Percentiles rank a stretch among this genome's conserved stretches.
These are phyloP conservation scores for Coenobita brevimanus DNA, from an alignment of 1,140 invertebrate species.

Conservation along the genomic window DNA sequence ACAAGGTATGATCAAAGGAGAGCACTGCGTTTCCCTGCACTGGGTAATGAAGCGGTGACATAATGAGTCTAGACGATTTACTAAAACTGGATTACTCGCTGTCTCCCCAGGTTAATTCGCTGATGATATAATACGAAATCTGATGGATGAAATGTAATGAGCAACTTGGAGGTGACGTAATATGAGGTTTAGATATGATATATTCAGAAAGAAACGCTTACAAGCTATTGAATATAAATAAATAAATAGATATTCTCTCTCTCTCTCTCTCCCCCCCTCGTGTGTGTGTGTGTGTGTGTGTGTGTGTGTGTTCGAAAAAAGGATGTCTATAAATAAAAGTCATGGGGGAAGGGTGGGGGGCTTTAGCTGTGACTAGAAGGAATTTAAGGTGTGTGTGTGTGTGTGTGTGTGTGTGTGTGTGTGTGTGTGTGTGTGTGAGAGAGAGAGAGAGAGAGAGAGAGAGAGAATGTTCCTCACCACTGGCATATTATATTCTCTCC, in stretches of 20 bases:
- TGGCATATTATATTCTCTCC: not conserved
- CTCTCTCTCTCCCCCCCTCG: too few relatives aligned
- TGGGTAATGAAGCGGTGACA: too few relatives aligned
- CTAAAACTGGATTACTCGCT: too few relatives aligned
- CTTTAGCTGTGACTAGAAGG: not conserved
- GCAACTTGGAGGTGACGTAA: too few relatives aligned
- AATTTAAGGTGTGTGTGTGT: not conserved
- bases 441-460: not conserved
- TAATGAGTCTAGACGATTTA: too few relatives aligned
- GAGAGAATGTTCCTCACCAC: not conserved
- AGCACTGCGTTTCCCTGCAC: too few relatives aligned
- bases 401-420: not conserved
- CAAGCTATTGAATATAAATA: not conserved
- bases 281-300: slow-evolving; percentile 39
- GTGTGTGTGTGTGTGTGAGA: slow-evolving; percentile 6
- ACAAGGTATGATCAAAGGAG: too few relatives aligned
- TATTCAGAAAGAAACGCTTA: not conserved
- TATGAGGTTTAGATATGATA: too few relatives aligned
- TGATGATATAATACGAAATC: too few relatives aligned
- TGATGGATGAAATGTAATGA: too few relatives aligned
- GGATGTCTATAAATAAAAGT: not conserved
- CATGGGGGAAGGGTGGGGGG: not conserved
- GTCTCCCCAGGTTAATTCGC: too few relatives aligned
- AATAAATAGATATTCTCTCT: too few relatives aligned
- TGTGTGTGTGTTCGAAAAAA: slow-evolving; percentile 35